These are phyloP conservation scores for Stigmatopora argus DNA, from an alignment of 2,113 vertebrate genomes.

Conservation along the genomic window DNA sequence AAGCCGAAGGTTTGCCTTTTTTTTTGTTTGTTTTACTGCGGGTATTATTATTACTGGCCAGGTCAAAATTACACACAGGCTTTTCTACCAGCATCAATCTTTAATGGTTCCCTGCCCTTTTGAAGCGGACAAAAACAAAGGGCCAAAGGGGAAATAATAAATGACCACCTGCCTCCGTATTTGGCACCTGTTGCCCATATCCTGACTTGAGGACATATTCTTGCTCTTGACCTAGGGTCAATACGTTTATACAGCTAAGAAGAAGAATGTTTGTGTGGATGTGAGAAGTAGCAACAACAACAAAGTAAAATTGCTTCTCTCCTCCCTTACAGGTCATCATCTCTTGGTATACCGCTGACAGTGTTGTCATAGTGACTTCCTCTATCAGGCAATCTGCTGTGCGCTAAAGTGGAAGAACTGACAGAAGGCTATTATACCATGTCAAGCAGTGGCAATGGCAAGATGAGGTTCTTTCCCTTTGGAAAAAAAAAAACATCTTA, in stretches of 20 bases:
- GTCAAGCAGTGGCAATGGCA: conserved; percentile 37
- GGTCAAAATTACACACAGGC: conserved; percentile 12
- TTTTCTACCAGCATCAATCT: conserved; percentile 35
- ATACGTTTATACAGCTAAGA: conserved; percentile 10
- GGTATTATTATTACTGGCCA: conserved; percentile 12
- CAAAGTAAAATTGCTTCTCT: conserved; percentile 42
- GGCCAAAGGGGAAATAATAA: conserved; percentile 13
- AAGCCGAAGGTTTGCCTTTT: background rate
- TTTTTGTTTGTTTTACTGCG: conserved; percentile 1
- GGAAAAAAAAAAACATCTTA: conserved; percentile 31
- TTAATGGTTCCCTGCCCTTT: conserved; percentile 26
- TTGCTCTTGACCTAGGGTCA: conserved; percentile 26
- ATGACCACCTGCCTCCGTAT: conserved; percentile 15
- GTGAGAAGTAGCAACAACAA: conserved; percentile 22
- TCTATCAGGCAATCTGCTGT: conserved; percentile 32
- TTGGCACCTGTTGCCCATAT: conserved; percentile 36
- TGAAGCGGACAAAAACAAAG: conserved; percentile 17
- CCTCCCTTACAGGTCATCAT: conserved; percentile 50
- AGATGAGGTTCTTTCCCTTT: conserved; percentile 38
- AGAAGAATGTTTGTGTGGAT: conserved; percentile 12
- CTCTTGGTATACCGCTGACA: conserved; percentile 42
- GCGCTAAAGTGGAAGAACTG: conserved; percentile 40
- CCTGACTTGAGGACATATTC: conserved; percentile 21
- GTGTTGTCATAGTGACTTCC: conserved; percentile 60
- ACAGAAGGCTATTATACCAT: conserved; percentile 50